These are phyloP conservation scores for Holacanthus passer DNA, from an alignment of 2,113 vertebrate species.

Conservation along the genomic window DNA sequence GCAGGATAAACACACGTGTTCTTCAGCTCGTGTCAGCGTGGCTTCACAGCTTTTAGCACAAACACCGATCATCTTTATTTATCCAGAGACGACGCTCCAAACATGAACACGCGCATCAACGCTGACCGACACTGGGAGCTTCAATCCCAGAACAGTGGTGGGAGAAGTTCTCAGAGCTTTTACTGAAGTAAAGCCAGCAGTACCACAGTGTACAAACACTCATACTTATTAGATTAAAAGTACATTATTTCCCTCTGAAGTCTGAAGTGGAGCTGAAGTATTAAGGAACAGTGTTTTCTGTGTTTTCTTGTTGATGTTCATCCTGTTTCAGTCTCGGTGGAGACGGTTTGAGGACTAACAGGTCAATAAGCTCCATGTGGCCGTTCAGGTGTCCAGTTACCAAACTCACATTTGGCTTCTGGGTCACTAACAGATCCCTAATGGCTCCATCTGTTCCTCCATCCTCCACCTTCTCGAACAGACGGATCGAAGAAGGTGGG, in stretches of 20 bases:
- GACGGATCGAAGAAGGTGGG: neutral
- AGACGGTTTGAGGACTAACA: neutral
- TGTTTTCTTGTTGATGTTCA: neutral
- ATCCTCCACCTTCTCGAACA: neutral
- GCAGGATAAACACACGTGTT: constrained; percentile 54
- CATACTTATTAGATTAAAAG: too few species aligned
- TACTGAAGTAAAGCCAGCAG: neutral
- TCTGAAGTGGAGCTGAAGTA: too few species aligned
- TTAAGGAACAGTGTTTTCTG: too few species aligned
- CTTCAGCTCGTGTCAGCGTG: neutral
- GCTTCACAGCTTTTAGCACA: constrained; percentile 46
- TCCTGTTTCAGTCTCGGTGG: neutral
- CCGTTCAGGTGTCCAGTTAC: constrained; percentile 56
- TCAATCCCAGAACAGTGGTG: neutral
- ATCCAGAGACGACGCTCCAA: neutral
- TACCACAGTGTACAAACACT: too few species aligned
- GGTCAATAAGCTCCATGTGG: constrained; percentile 64
- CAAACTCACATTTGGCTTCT: constrained; percentile 57
- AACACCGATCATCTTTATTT: constrained; percentile 48
- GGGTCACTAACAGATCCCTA: constrained; percentile 58
- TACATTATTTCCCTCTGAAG: too few species aligned
- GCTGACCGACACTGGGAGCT: neutral
- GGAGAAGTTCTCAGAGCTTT: neutral
- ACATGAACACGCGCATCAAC: neutral
- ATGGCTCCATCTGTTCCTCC: constrained; percentile 60